Base-by-base conservation (phyloP, 2,888 invertebrate genomes). In the Coremacera marginata region DNA sequence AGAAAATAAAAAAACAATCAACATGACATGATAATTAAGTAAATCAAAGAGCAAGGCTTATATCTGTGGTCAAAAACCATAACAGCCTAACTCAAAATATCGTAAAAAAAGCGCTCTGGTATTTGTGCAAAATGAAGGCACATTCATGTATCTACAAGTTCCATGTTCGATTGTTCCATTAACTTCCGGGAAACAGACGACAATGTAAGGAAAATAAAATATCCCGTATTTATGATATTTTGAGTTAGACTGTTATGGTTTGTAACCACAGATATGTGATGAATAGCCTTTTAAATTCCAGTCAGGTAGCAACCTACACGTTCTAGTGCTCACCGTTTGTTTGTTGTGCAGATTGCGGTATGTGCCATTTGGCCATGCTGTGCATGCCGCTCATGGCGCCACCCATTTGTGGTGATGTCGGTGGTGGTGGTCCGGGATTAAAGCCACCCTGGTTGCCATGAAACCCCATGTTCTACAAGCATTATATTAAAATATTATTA, bases 291-390 rank as follows among this genome's bases (percentile, higher is more conserved):
- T 55, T 31, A 31, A 11, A 57, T 9, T 5, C 1, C 5, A 31
- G 68, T 51, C 70, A 31, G 67, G 31, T 37, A 62, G 77, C 75
- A 77, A 74, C 78, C 75, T 80, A 79, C 78, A 78, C 73, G 37
- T 57, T 71, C 49, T 4, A 37, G 75, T 65, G 60, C 72, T 85
- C 75, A 91, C 91, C 91, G 84, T 90, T 89, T 80, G 87, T 85
- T 83, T 89, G 88, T 82, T 89, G 89, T 77, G 87, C 89, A 67
- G 89, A 89, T 84, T 90, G 90, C 78, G 88, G 95, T 83, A 94
- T 94, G 89, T 95, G 95, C 95, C 95, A 95, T 87, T 94, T 94
- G 84, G 93, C 92, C 81, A 88, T 85, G 76, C 84, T 84, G 65
- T 85, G 84, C 84, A 88, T 87, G 77, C 84, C 84, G 82, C 90